Evolutionary conservation across 2,888 invertebrate species (phyloP).

Genomic region (Meghimatium bilineatum): DNA sequence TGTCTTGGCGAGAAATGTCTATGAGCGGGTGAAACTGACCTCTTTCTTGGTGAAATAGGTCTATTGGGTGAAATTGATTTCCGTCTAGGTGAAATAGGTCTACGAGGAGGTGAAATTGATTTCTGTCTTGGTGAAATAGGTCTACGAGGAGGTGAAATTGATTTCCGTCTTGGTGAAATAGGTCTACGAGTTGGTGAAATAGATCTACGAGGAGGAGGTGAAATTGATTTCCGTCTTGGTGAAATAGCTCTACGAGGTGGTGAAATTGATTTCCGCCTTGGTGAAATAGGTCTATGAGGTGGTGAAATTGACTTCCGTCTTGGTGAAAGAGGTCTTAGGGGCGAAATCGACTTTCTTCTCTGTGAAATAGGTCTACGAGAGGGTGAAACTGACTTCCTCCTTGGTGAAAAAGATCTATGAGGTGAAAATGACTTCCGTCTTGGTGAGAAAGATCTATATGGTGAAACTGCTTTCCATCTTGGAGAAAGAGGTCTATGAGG

Average conservation of each 20-base stretch:
- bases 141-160: conserved; percentile 2
- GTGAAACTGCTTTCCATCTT: conserved; percentile 21
- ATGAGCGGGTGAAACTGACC: background rate
- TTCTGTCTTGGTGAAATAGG: conserved; percentile 24
- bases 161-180: conserved; percentile 21
- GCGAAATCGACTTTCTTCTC: conserved; percentile 15
- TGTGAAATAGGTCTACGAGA: conserved; percentile 27
- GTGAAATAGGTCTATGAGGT: background rate
- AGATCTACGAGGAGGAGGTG: conserved; percentile 11
- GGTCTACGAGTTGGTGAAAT: conserved; percentile 24
- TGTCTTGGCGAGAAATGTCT: conserved; percentile 26
- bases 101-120: conserved; percentile 8
- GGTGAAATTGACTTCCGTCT: background rate
- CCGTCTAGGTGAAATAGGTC: conserved; percentile 30
- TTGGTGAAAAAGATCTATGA: conserved; percentile 27
- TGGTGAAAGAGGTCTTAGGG: conserved; percentile 4
- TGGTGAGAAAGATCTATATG: conserved; percentile 11
- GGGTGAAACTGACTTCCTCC: background rate
- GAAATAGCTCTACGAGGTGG: conserved; percentile 4
- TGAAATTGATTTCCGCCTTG: conserved; percentile 36
- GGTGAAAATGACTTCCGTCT: conserved; percentile 26
- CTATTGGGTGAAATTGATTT: conserved; percentile 10
- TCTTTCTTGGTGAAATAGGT: conserved; percentile 21
- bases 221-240: conserved; percentile 19
- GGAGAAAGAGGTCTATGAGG: conserved; percentile 29